These are phyloP conservation scores for Okapia johnstoni DNA, from an alignment of 2,113 vertebrate genomes.

Conservation along the genomic window DNA sequence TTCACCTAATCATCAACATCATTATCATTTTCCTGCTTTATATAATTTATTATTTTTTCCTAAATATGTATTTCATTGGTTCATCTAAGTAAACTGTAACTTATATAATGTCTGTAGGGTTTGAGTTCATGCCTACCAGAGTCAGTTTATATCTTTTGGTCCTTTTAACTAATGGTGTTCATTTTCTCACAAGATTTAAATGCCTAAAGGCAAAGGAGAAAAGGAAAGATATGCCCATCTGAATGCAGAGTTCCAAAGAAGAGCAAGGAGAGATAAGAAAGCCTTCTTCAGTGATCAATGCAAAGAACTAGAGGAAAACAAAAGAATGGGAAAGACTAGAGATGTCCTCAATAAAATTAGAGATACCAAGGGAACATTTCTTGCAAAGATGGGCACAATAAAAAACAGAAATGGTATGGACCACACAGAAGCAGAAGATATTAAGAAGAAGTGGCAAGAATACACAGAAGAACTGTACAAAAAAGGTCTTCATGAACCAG, in stretches of 20 bases:
- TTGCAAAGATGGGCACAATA: not conserved
- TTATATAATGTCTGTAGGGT: not conserved
- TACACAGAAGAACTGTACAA: not conserved
- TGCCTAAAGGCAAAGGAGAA: not conserved
- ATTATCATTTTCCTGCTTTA: not conserved
- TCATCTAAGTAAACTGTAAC: not conserved
- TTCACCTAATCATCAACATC: not conserved
- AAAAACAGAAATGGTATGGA: not conserved
- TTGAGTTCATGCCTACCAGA: not conserved
- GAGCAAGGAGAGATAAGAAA: not conserved
- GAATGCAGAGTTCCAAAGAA: not conserved
- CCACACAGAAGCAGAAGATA: not conserved
- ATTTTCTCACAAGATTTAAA: not conserved
- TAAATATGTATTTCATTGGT: not conserved
- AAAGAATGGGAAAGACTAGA: too few species aligned
- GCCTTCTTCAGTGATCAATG: not conserved
- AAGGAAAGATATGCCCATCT: not conserved
- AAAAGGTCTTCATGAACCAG: not conserved
- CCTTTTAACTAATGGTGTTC: not conserved
- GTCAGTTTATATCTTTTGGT: not conserved
- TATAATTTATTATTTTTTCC: not conserved
- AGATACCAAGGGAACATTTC: not conserved
- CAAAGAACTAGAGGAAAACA: not conserved
- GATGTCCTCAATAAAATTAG: not conserved
- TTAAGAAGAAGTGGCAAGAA: not conserved